Percentiles rank a stretch among this genome's conserved stretches.
These are phyloP conservation scores for Melanotaenia maccullochi DNA, from an alignment of 2,797 vertebrate species.

Conservation along the genomic window DNA sequence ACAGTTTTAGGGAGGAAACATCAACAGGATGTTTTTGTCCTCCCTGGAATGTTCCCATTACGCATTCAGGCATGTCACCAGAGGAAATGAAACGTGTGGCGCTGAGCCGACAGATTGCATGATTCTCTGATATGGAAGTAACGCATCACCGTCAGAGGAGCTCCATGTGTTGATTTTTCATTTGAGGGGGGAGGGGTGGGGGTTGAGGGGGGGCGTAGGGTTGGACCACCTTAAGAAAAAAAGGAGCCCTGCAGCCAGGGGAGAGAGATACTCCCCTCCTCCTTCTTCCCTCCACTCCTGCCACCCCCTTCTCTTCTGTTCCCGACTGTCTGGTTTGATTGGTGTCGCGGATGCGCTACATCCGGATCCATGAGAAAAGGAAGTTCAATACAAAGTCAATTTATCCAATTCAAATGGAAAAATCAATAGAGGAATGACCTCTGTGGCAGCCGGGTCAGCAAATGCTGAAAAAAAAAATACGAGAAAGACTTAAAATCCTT, in stretches of 20 bases:
- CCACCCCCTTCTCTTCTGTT: constrained; percentile 49
- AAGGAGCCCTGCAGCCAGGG: constrained; percentile 68
- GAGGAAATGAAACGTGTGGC: constrained; percentile 34
- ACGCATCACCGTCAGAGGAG: constrained; percentile 11
- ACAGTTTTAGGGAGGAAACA: constrained; percentile 27
- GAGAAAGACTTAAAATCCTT: neutral
- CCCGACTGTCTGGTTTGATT: constrained; percentile 83
- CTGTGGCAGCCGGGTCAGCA: constrained; percentile 60
- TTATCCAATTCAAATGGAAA: constrained; percentile 84
- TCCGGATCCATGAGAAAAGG: constrained; percentile 84
- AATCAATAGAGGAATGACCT: constrained; percentile 76
- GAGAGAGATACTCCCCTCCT: constrained; percentile 56
- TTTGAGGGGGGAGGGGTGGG: neutral
- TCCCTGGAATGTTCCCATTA: constrained; percentile 62
- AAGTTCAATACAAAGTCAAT: constrained; percentile 86
- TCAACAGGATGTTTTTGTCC: constrained; percentile 67
- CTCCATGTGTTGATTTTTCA: constrained; percentile 1
- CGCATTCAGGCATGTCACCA: constrained; percentile 40
- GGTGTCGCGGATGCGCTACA: constrained; percentile 82
- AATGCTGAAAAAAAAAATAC: constrained; percentile 7
- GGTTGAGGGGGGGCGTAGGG: neutral
- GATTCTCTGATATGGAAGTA: constrained; percentile 16
- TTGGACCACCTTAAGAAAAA: constrained; percentile 77
- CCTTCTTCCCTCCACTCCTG: neutral
- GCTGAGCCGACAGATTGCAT: constrained; percentile 16